Evolutionary conservation across 2,113 vertebrate genomes (phyloP), one percentile per base, ranked within the genome.

Genomic region (Prochilodus magdalenae): DNA sequence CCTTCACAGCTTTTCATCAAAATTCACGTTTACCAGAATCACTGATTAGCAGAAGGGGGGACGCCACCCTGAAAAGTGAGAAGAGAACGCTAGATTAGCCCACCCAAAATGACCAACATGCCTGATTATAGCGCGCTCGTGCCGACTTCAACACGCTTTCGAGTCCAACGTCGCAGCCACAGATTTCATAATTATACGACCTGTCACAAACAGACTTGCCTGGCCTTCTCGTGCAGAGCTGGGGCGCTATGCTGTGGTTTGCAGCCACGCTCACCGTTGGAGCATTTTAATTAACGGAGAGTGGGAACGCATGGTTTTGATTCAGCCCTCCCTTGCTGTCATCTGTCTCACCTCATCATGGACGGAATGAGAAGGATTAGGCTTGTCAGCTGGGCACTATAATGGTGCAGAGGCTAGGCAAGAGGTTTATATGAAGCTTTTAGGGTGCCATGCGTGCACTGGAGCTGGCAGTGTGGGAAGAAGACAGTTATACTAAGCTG

Each of bases 301-400:
- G 47, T 71, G 29, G 20, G 73, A 73, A 51, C 67, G 57, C 73
- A 27, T 76, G 53, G 51, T 60, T 75, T 71, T 72, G 83, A 63
- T 75, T 69, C 36, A 36, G 55, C 16, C 3, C 69, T 33, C 49
- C 55, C 13, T 66, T n/a, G 22, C 80, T 53, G n/a, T 84, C 75
- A 84, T 84, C 74, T 82, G 81, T 81, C 77, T 79, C 60, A 70
- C 36, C 75, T 84, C 75, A 80, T 88, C 89, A 91, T 57, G 82
- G 73, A 79, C 78, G 1, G 73, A 85, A 73, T 5, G 36, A 74
- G 86, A 72, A 57, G 91, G 91, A 91, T 91, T 89, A 83, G 49
- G 71, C 85, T 82, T 83, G 87, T 88, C 90, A 92, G 89, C 89
- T 82, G 86, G 83, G 84, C 85, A 86, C 24, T 55, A 18, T 73